phyloP scores from a whole-genome alignment of 2,888 invertebrate genomes.

The Lithophane socia region DNA sequence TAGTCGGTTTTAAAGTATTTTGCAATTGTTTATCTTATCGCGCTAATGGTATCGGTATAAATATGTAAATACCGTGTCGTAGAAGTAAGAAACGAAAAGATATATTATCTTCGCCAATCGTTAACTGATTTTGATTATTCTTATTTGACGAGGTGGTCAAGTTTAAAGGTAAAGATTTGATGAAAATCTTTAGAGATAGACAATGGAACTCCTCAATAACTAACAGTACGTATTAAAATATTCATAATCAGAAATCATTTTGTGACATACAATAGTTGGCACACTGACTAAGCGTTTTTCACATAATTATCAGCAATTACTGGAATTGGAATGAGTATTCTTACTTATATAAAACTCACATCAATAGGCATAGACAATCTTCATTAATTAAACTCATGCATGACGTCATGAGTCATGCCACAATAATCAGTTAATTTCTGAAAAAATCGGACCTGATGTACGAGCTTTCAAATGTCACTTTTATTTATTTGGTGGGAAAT shows the following conservation, averaged over 20 bases:
- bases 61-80: neutral
- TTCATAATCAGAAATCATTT: neutral
- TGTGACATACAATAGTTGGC: neutral
- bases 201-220: neutral
- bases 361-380: neutral
- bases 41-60: neutral
- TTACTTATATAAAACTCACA: neutral
- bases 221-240: neutral
- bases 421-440: neutral
- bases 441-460: neutral
- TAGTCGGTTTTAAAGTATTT: neutral
- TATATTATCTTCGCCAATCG: neutral
- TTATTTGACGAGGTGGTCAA: neutral
- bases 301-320: neutral
- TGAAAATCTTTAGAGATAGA: neutral
- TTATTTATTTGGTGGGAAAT: neutral
- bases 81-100: neutral
- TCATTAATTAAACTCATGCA: neutral
- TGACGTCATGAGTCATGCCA: neutral
- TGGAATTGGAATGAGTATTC: neutral
- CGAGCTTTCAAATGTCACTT: neutral
- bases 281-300: neutral
- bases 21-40: constrained; percentile 6
- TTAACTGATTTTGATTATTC: neutral
- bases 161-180: neutral